phyloP scores from a whole-genome alignment of 2,797 vertebrate species.

The Acestrorhynchus altus region DNA sequence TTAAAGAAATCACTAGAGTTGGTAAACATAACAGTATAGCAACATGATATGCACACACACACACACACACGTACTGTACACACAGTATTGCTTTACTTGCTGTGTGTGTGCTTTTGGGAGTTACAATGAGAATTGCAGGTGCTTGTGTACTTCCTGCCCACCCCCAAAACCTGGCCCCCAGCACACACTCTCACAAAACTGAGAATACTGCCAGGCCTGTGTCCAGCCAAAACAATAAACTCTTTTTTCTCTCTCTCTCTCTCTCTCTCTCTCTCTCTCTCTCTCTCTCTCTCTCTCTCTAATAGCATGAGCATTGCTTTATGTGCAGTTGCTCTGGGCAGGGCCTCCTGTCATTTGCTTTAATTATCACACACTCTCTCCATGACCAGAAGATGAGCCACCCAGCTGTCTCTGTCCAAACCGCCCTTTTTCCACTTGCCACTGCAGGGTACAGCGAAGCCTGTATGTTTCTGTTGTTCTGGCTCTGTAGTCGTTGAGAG shows the following conservation, averaged over 20 bases:
- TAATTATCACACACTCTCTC: conserved; percentile 76
- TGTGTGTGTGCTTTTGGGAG: conserved; percentile 57
- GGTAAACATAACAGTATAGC: too few species aligned
- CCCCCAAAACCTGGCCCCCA: conserved; percentile 69
- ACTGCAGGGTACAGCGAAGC: neutral
- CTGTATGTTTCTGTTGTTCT: neutral
- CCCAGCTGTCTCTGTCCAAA: conserved; percentile 75
- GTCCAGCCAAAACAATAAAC: conserved; percentile 48
- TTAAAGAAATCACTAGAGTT: too few species aligned
- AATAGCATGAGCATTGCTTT: conserved; percentile 50
- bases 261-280: conserved; percentile 11
- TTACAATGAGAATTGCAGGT: conserved; percentile 83
- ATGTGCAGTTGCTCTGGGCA: conserved; percentile 70
- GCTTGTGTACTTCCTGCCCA: conserved; percentile 72
- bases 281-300: conserved; percentile 34
- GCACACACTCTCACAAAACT: conserved; percentile 59
- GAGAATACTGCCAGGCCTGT: conserved; percentile 61
- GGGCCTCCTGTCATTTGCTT: conserved; percentile 81
- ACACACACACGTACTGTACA: too few species aligned
- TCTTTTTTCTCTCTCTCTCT: conserved; percentile 2
- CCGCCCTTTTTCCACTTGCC: neutral
- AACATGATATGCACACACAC: too few species aligned
- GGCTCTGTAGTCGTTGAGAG: neutral
- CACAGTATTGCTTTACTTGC: too few species aligned
- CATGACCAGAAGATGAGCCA: conserved; percentile 81